phyloP scores from a whole-genome alignment of 2,888 invertebrate genomes.

The Rhagophthalmus giganteus region DNA sequence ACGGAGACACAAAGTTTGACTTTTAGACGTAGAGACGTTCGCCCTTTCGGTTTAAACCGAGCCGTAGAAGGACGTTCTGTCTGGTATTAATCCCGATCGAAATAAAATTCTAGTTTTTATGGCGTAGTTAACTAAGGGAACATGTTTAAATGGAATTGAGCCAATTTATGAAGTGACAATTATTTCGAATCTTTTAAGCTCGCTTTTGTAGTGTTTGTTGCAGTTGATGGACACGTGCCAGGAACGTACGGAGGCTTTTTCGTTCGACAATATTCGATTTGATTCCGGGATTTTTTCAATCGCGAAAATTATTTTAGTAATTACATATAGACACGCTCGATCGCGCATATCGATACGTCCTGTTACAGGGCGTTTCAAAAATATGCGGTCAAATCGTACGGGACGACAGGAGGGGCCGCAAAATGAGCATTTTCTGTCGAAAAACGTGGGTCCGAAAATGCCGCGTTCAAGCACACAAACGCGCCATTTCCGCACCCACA shows the following conservation, averaged over 20 bases:
- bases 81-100: slow-evolving; percentile 10
- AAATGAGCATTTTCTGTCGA: too few species aligned
- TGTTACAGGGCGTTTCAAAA: too few species aligned
- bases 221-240: slow-evolving; percentile 41
- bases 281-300: too few species aligned
- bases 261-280: too few species aligned
- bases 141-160: slow-evolving; percentile 53
- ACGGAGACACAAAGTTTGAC: slow-evolving; percentile 16
- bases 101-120: slow-evolving; percentile 25
- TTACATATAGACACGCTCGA: too few species aligned
- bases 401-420: too few species aligned
- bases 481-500: too few species aligned
- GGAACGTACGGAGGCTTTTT: background rate
- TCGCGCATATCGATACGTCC: too few species aligned
- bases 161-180: slow-evolving; percentile 54
- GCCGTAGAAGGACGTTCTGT: slow-evolving; percentile 11
- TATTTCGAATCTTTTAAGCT: slow-evolving; percentile 48
- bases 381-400: too few species aligned
- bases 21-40: slow-evolving; percentile 15
- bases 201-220: slow-evolving; percentile 38
- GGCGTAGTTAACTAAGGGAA: slow-evolving; percentile 28
- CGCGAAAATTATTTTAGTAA: too few species aligned
- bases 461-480: too few species aligned
- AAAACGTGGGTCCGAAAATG: too few species aligned
- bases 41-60: slow-evolving; percentile 21